A percentile compares a stretch with the other conserved stretches of the same genome.
phyloP scores from a whole-genome alignment of 2,888 invertebrate species.

The Nomada lathburiana region DNA sequence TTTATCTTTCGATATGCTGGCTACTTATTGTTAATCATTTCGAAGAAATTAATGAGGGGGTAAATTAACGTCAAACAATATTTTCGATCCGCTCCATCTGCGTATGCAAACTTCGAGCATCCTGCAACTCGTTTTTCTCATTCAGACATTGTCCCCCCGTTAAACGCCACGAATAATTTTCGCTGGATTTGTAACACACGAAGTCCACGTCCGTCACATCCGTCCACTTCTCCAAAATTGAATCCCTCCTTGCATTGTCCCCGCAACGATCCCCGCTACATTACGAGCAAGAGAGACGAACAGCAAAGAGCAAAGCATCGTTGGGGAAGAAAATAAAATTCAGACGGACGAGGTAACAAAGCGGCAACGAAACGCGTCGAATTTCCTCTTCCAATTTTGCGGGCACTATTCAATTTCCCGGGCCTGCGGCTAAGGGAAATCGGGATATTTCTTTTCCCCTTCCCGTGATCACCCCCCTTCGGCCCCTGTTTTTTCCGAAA shows the following conservation, averaged over 20 bases:
- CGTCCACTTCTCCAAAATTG: neutral
- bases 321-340: slow-evolving; percentile 56
- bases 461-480: neutral
- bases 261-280: slow-evolving; percentile 6
- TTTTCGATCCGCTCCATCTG: too few relatives aligned
- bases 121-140: too few relatives aligned
- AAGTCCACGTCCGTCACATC: too few relatives aligned
- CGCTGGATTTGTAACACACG: too few relatives aligned
- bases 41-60: too few relatives aligned
- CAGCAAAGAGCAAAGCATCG: neutral
- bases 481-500: slow-evolving; percentile 33
- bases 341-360: slow-evolving; percentile 69
- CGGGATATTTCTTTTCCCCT: slow-evolving; percentile 61
- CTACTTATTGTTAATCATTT: too few relatives aligned
- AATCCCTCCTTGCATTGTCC: slow-evolving; percentile 36
- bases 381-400: slow-evolving; percentile 80
- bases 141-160: too few relatives aligned
- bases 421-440: slow-evolving; percentile 72
- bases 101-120: too few relatives aligned
- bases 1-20: neutral
- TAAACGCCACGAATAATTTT: too few relatives aligned
- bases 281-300: slow-evolving; percentile 48
- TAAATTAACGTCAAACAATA: too few relatives aligned
- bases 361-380: slow-evolving; percentile 74
- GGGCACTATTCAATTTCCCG: slow-evolving; percentile 81